Base-by-base conservation (phyloP, 2,888 invertebrate species). In the Amblyjoppa proteus region DNA sequence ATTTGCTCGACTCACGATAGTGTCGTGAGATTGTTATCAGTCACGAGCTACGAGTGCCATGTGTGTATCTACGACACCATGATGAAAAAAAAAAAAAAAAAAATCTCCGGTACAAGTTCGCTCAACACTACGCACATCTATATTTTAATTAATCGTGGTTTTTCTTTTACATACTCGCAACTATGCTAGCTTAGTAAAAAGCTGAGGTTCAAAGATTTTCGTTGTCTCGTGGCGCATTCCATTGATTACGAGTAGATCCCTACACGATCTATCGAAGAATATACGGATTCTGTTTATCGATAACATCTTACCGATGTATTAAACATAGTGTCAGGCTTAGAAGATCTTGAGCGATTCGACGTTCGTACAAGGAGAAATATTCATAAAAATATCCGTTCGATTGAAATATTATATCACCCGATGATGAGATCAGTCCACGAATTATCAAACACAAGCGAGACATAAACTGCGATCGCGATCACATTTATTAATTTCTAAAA, bases 321-420 rank as follows among this genome's bases (percentile, higher is more conserved):
- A 25, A 11, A 49, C 28, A 31, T n/a, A 49, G 75, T 49, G 20
- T 64, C 64, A 20, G 28, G 13, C 58, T 28, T 6, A 28, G 28
- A 61, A 6, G 61, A 31, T 74, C 45, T 74, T 61, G 64, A 64
- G 61, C 34, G 49, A 34, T 75, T 31, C 58, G 20, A 75, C 75
- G 34, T 64, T 64, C 64, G 31, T 64, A 75, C n/a, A 34, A 75
- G 75, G 64, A 49, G n/a, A 75, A 75, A 38, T 61, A 75, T 64
- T 34, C 49, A 64, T 34, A 61, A 74, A 74, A 74, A 74, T 74
- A 74, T 20, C 74, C 58, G n/a, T 58, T 45, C 16, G 45, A 49
- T 61, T 28, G 34, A 31, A 58, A 45, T 25, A 56, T 25, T 25
- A 25, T 58, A 28, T 58, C 58, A 28, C 25, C 58, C 25, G 13